Base-by-base conservation (phyloP, 2,113 vertebrate species). In the Microcebus murinus region DNA sequence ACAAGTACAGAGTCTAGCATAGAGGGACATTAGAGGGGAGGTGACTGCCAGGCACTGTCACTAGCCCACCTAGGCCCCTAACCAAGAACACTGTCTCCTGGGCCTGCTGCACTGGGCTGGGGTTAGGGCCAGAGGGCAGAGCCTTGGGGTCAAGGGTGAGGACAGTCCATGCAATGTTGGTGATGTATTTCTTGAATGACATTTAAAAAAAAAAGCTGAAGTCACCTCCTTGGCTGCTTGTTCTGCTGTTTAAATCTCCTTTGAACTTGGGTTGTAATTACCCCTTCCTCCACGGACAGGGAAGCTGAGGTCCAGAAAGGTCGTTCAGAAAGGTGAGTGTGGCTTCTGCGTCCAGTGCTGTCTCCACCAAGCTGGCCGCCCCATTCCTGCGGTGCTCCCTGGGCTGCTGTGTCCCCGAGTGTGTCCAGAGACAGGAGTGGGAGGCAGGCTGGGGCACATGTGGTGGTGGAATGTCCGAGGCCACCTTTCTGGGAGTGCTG, bases 341-440 rank as follows among this genome's bases (percentile, higher is more conserved):
- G 36, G 34, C 39, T 80, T 39, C 23, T 1, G 3, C 13, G 87
- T 0, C 20, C 9, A 3, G 73, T 2, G 11, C 2, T 34, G 36
- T 52, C 63, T 31, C 15, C 20, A 42, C 13, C 39, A 5, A 2
- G 18, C 18, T 0, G 45, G 20, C 31, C 29, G 39, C 52, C n/a
- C 15, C 29, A 10, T 7, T 8, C 20, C 15, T 9, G 7, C 29
- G 12, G 25, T 1, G 34, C 67, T 34, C 34, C 27, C 20, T 3
- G 3, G 23, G 45, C 29, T 36, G 34, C 29, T 1, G 29, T 6
- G 52, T 68, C 89, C 55, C 79, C 6, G 8, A 18, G 23, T 18
- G 18, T 79, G 29, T 39, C 68, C 2, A 61, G 5, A 87, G 34
- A 11, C 1, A 0, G 2, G 59, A 34, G 10, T 6, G 15, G n/a